Evolutionary conservation across 64 coral and sea anemone species (phyloP).

Genomic region (Actinia equina): DNA sequence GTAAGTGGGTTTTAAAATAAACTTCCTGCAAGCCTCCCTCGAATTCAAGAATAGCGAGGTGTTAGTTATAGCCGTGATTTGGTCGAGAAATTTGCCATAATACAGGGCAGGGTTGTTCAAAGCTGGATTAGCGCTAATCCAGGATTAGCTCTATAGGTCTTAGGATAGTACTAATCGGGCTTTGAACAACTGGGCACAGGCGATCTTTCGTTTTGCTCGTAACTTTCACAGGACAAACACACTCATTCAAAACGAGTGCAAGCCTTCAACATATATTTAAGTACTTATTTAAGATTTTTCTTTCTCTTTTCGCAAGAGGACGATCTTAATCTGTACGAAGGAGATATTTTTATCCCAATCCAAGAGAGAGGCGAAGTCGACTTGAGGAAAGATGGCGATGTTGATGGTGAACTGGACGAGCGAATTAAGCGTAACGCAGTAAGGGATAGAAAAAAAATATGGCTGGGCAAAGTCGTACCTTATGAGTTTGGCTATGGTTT

Average conservation of each 20-base stretch:
- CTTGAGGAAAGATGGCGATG: neutral
- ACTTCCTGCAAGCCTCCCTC: too few relatives aligned
- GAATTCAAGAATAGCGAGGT: too few relatives aligned
- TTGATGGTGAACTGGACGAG: neutral
- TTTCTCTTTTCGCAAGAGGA: neutral
- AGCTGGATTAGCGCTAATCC: too few relatives aligned
- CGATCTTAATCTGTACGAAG: slow-evolving; percentile 16
- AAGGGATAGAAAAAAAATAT: neutral
- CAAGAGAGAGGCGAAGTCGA: neutral
- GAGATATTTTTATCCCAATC: neutral
- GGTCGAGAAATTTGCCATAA: too few relatives aligned
- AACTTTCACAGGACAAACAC: too few relatives aligned
- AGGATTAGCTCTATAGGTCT: too few relatives aligned
- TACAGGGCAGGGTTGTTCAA: too few relatives aligned
- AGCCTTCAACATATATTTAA: neutral
- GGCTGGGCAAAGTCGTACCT: slow-evolving; percentile 12
- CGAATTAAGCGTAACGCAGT: slow-evolving; percentile 14
- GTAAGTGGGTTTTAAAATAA: neutral
- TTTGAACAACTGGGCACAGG: too few relatives aligned
- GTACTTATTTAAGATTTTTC: neutral
- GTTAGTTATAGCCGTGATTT: too few relatives aligned
- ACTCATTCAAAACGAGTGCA: neutral
- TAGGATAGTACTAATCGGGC: too few relatives aligned
- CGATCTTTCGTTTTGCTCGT: too few relatives aligned
- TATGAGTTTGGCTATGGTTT: slow-evolving; percentile 22